A percentile compares a stretch with the other conserved stretches of the same genome.
Evolutionary conservation across 30 jellyfish, hydroid and myxozoan genomes (phyloP).

Genomic region (Pseudorhiza aurosa): DNA sequence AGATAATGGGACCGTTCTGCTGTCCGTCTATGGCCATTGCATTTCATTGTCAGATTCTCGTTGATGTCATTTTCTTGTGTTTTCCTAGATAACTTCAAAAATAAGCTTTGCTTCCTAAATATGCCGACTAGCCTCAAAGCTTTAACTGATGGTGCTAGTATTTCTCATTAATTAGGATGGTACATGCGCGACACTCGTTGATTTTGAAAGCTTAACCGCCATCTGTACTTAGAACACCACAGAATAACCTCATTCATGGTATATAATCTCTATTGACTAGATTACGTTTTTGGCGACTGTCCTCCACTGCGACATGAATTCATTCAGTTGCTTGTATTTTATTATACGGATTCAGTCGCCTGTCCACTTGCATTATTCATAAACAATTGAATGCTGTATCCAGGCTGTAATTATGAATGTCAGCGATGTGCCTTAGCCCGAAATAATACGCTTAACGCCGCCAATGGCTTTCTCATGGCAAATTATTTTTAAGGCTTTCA

Average conservation of each 20-base stretch:
- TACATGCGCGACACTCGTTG: conserved; percentile 6
- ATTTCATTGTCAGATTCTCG: no score
- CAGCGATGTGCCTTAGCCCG: background rate
- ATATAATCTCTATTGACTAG: conserved; percentile 37
- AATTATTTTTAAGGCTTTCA: no score
- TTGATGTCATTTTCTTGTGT: no score
- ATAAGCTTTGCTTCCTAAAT: no score
- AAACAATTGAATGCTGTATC: background rate
- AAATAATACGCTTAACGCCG: no score
- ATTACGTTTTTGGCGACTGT: conserved; percentile 29
- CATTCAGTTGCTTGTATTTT: background rate
- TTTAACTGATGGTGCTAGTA: background rate
- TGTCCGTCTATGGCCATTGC: no score
- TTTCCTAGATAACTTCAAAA: no score
- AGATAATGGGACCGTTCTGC: no score
- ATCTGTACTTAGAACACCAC: background rate
- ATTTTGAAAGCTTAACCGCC: conserved; percentile 15
- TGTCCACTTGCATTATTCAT: background rate
- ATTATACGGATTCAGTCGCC: background rate
- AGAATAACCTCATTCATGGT: conserved; percentile 44
- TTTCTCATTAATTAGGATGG: background rate
- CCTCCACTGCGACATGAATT: background rate
- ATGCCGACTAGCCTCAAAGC: no score
- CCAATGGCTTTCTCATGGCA: no score
- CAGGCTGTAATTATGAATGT: background rate